phyloP scores from a whole-genome alignment of 92 coral and sea anemone species.

The Siderastrea radians region DNA sequence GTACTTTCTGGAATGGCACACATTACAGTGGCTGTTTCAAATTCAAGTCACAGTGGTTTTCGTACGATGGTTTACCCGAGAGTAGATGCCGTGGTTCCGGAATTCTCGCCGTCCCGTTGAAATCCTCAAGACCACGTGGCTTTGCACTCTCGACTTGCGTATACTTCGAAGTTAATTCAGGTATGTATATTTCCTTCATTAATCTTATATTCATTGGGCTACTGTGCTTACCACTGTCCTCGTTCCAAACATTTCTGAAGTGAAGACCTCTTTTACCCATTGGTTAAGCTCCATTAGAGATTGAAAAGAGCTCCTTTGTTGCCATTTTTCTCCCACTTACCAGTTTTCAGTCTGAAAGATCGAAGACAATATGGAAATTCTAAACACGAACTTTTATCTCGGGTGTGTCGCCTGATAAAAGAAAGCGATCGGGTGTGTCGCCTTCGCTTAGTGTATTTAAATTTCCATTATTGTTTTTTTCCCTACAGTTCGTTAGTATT shows the following conservation, averaged over 20 bases:
- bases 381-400: no score
- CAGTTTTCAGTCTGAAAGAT: no score
- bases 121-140: background rate
- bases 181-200: background rate
- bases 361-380: no score
- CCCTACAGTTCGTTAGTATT: no score
- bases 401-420: no score
- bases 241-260: background rate
- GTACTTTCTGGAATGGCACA: constrained; percentile 7
- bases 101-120: background rate
- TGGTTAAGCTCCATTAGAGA: no score
- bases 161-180: constrained; percentile 8
- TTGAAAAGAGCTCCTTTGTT: no score
- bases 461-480: no score
- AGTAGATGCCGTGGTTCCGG: constrained; percentile 19
- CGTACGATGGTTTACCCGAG: constrained; percentile 27
- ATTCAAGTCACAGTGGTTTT: constrained; percentile 16
- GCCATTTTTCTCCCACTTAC: no score
- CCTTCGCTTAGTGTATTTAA: background rate
- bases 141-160: constrained; percentile 27
- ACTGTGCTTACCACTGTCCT: background rate
- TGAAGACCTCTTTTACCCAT: no score
- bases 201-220: background rate
- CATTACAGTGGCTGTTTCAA: constrained; percentile 36
- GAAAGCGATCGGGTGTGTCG: constrained; percentile 22